phyloP scores from a whole-genome alignment of 2,113 vertebrate genomes.

The Zapus hudsonius region DNA sequence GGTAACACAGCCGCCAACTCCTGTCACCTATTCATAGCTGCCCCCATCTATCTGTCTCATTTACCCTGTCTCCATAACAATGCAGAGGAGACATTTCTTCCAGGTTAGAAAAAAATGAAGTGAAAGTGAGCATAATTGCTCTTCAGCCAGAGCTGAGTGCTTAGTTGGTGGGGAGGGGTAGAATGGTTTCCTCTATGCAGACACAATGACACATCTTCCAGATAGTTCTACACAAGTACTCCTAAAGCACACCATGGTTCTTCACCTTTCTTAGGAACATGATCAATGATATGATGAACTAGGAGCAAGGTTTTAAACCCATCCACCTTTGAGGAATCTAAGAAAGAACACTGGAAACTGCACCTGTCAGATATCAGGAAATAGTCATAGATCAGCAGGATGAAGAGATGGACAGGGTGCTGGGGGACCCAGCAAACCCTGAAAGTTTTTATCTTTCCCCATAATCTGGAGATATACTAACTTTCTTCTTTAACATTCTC shows the following conservation, averaged over 20 bases:
- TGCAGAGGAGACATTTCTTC: constrained; percentile 1
- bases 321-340: background rate
- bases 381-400: background rate
- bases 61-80: constrained; percentile 55
- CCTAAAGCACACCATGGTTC: background rate
- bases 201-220: background rate
- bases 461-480: background rate
- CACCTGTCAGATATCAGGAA: background rate
- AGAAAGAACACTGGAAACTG: too few species aligned
- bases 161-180: background rate
- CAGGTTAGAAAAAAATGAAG: background rate
- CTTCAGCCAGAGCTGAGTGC: background rate
- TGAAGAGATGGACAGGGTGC: background rate
- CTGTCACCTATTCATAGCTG: constrained; percentile 50
- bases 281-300: background rate
- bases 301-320: background rate
- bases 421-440: background rate
- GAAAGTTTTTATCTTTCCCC: background rate
- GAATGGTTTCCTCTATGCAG: background rate
- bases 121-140: background rate
- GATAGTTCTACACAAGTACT: background rate
- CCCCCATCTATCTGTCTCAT: constrained; percentile 70
- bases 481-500: background rate
- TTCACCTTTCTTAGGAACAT: background rate
- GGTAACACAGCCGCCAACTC: constrained; percentile 57